Conservation (phyloP, 2,113 vertebrate genomes). For the Seriola dumerili region DNA sequence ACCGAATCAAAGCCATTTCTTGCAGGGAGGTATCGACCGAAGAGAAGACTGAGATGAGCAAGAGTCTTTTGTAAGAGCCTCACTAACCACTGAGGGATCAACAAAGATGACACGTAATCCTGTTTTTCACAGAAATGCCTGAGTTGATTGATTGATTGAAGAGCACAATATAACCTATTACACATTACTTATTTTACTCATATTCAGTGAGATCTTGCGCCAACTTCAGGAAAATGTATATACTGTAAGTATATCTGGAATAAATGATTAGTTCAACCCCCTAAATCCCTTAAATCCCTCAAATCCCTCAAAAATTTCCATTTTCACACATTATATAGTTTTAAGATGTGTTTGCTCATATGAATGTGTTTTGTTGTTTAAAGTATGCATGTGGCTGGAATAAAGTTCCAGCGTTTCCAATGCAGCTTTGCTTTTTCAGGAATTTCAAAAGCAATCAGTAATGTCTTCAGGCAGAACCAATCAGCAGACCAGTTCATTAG, state of each 20-base stretch:
- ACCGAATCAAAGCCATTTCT: conserved; percentile 30
- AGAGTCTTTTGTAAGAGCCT: conserved; percentile 26
- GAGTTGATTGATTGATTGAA: conserved; percentile 15
- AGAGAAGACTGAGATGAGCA: conserved; percentile 18
- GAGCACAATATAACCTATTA: not conserved
- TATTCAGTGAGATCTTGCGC: not conserved
- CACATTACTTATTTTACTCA: not conserved
- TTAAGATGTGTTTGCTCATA: not conserved
- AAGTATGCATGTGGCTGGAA: not conserved
- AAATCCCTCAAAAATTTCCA: not conserved
- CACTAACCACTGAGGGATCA: conserved; percentile 12
- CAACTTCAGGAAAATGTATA: not conserved
- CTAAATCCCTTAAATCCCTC: conserved; percentile 3
- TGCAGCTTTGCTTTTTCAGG: not conserved
- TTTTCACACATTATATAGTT: not conserved
- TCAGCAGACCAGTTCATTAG: not conserved
- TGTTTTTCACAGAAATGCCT: conserved; percentile 40
- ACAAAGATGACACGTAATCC: conserved; percentile 31
- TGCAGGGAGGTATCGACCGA: conserved; percentile 18
- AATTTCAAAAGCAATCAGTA: not conserved
- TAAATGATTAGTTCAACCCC: not conserved
- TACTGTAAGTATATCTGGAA: not conserved
- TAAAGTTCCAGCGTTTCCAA: not conserved
- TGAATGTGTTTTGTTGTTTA: not conserved
- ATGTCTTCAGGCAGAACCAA: conserved; percentile 8